A percentile compares a stretch with the other conserved stretches of the same genome.
phyloP scores from a whole-genome alignment of 2,113 vertebrate genomes.

The Guaruba guarouba region DNA sequence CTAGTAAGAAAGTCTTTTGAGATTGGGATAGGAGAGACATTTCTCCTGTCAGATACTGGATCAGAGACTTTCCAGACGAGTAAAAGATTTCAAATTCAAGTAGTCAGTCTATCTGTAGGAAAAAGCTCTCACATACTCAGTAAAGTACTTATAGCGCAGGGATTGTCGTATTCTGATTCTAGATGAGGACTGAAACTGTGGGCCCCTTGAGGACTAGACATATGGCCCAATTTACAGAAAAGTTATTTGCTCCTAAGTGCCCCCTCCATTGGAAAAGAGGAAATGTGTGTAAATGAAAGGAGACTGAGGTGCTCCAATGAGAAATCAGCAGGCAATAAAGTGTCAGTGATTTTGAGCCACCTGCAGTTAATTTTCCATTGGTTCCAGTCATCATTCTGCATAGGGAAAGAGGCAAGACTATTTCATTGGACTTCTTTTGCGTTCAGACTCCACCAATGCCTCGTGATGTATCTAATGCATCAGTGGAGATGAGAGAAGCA shows the following conservation, averaged over 20 bases:
- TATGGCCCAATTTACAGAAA: slow-evolving; percentile 13
- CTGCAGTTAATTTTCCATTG: slow-evolving; percentile 43
- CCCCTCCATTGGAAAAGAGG: not conserved
- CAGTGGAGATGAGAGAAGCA: not conserved
- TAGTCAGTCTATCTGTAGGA: slow-evolving; percentile 1
- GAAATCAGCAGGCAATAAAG: slow-evolving; percentile 45
- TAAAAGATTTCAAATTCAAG: slow-evolving; percentile 11
- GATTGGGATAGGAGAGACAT: not conserved
- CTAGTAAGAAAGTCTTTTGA: not conserved
- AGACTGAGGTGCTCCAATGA: slow-evolving; percentile 14
- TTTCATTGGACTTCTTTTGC: not conserved
- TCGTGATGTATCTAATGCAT: not conserved
- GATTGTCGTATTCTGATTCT: not conserved
- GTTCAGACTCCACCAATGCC: accelerated
- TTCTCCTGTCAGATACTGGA: not conserved
- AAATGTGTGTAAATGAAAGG: slow-evolving; percentile 33
- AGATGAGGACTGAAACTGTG: not conserved
- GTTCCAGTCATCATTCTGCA: not conserved
- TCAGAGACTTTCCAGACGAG: not conserved
- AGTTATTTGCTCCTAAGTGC: slow-evolving; percentile 1
- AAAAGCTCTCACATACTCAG: not conserved
- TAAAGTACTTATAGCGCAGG: not conserved
- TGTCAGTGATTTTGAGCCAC: slow-evolving; percentile 26
- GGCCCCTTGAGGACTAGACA: not conserved
- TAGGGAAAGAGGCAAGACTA: not conserved